Evolutionary conservation across 2,888 invertebrate species (phyloP).

Genomic region (Polyommatus icarus): DNA sequence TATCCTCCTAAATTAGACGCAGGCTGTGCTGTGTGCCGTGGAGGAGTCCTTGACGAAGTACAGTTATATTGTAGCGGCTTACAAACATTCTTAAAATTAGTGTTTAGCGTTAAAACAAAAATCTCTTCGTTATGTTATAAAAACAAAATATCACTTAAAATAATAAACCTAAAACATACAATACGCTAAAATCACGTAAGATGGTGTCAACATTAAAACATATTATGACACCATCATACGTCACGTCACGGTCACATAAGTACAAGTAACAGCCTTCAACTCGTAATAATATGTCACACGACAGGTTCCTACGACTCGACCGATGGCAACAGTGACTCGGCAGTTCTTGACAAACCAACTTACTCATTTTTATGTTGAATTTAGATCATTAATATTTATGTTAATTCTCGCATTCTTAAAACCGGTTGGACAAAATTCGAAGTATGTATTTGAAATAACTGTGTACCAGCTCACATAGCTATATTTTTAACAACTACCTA

Average conservation of each 20-base stretch:
- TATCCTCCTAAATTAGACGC: too few species aligned
- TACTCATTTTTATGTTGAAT: slow-evolving; percentile 8
- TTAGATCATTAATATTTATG: slow-evolving; percentile 2
- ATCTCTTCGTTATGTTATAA: too few species aligned
- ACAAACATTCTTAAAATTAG: too few species aligned
- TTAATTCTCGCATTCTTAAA: not conserved
- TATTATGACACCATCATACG: not conserved
- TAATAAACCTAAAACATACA: too few species aligned
- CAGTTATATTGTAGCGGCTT: too few species aligned
- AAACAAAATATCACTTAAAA: too few species aligned
- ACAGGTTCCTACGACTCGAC: not conserved
- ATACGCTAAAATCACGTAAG: too few species aligned
- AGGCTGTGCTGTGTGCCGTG: too few species aligned
- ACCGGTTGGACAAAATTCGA: not conserved
- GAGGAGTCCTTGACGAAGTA: too few species aligned
- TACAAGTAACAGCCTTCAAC: not conserved
- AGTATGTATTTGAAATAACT: not conserved
- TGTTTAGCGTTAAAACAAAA: too few species aligned
- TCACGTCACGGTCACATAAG: not conserved
- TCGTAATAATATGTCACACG: not conserved
- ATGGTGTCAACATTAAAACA: not conserved
- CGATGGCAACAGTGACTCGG: not conserved
- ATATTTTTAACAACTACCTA: too few species aligned
- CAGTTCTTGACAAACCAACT: not conserved
- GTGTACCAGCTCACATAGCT: not conserved